These are phyloP conservation scores for Mantis religiosa DNA, from an alignment of 2,888 invertebrate genomes.

Conservation along the genomic window DNA sequence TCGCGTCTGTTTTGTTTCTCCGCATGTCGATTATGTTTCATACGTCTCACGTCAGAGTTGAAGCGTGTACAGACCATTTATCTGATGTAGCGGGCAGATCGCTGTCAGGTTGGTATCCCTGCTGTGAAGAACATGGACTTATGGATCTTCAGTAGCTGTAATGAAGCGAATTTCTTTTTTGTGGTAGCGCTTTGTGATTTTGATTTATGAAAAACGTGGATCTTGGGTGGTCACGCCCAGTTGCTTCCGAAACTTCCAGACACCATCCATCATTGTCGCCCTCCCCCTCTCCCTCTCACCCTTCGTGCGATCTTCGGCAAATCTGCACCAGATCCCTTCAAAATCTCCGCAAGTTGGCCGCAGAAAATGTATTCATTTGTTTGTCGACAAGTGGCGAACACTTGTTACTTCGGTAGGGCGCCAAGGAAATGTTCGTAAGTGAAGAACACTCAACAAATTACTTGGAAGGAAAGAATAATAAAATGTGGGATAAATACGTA, in stretches of 20 bases:
- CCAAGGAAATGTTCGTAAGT: too few relatives aligned
- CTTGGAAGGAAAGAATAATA: too few relatives aligned
- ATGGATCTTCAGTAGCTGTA: background rate
- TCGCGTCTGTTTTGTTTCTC: background rate
- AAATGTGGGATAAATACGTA: too few relatives aligned
- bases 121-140: background rate
- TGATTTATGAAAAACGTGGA: background rate
- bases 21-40: background rate
- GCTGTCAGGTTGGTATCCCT: background rate
- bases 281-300: too few relatives aligned
- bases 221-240: background rate
- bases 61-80: background rate
- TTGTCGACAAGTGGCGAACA: background rate
- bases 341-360: background rate
- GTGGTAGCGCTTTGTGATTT: background rate
- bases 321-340: background rate
- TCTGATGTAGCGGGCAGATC: background rate
- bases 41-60: background rate
- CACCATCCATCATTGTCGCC: background rate
- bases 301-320: background rate
- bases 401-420: background rate
- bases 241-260: background rate
- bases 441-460: too few relatives aligned
- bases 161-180: background rate
- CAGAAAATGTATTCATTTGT: background rate